phyloP scores from a whole-genome alignment of 2,888 invertebrate species.

The Lepidocyrtoides sp. region DNA sequence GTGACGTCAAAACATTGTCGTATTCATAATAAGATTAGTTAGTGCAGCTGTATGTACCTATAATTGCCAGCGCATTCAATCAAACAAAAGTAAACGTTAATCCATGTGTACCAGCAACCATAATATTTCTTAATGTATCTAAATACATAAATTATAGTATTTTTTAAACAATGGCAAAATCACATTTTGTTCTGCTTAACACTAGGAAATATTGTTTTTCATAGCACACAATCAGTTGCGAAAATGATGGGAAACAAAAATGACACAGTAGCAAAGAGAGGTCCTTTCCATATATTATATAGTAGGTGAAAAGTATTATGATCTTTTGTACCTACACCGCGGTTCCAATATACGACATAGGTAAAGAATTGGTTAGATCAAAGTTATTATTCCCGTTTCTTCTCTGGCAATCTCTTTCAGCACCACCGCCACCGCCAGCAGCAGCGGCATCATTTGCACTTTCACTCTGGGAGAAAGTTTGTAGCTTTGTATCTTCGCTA shows the following conservation, averaged over 20 bases:
- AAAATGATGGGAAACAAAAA: neutral
- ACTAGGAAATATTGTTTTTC: neutral
- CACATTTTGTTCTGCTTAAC: neutral
- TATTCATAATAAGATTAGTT: too few relatives aligned
- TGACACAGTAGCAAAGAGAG: neutral
- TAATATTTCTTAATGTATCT: too few relatives aligned
- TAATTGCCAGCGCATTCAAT: too few relatives aligned
- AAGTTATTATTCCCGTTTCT: slow-evolving; percentile 83
- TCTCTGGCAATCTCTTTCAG: slow-evolving; percentile 63
- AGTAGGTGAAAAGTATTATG: neutral
- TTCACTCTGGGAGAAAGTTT: slow-evolving; percentile 73
- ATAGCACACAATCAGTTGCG: neutral
- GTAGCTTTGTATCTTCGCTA: slow-evolving; percentile 64
- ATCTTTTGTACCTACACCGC: slow-evolving; percentile 71
- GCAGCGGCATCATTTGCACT: slow-evolving; percentile 56
- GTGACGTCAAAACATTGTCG: too few relatives aligned
- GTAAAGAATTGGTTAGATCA: slow-evolving; percentile 72
- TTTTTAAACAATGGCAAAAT: neutral
- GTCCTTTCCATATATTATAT: neutral
- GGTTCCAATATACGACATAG: slow-evolving; percentile 81
- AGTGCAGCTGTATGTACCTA: too few relatives aligned
- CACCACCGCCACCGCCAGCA: slow-evolving; percentile 34
- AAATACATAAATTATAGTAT: neutral
- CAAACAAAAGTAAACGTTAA: too few relatives aligned
- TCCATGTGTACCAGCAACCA: too few relatives aligned